phyloP scores from a whole-genome alignment of 2,888 invertebrate species.

The Eumacrocentrus americanus region DNA sequence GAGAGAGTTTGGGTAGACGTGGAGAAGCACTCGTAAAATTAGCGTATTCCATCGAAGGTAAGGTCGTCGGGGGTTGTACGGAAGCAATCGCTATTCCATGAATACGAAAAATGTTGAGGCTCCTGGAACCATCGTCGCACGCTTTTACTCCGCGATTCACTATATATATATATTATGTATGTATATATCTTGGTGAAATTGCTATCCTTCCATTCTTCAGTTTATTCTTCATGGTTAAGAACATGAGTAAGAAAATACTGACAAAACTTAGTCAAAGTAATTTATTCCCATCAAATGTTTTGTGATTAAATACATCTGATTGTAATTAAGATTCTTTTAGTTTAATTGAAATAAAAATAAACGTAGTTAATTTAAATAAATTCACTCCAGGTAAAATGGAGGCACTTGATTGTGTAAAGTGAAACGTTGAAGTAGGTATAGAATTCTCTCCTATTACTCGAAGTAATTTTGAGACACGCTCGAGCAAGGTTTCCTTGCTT shows the following conservation, averaged over 20 bases:
- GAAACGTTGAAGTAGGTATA: no score
- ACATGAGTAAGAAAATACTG: constrained; percentile 13
- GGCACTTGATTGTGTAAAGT: neutral
- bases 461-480: constrained; percentile 5
- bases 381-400: constrained; percentile 16
- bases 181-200: constrained; percentile 16
- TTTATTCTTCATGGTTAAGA: constrained; percentile 11
- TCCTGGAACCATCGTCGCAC: constrained; percentile 30
- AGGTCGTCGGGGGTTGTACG: constrained; percentile 39
- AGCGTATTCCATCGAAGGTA: constrained; percentile 49
- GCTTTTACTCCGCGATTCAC: constrained; percentile 25
- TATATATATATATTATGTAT: constrained; percentile 11
- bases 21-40: constrained; percentile 48
- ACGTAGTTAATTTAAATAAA: no score
- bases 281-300: no score
- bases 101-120: constrained; percentile 53
- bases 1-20: constrained; percentile 15
- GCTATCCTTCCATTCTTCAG: constrained; percentile 19
- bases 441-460: constrained; percentile 1
- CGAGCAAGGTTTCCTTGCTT: constrained; percentile 24
- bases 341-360: no score
- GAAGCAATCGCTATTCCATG: constrained; percentile 57
- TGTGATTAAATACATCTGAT: no score
- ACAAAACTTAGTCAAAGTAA: no score
- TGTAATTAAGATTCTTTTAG: no score